phyloP scores from a whole-genome alignment of 2,888 invertebrate genomes.

The Nemotelus pantherinus region DNA sequence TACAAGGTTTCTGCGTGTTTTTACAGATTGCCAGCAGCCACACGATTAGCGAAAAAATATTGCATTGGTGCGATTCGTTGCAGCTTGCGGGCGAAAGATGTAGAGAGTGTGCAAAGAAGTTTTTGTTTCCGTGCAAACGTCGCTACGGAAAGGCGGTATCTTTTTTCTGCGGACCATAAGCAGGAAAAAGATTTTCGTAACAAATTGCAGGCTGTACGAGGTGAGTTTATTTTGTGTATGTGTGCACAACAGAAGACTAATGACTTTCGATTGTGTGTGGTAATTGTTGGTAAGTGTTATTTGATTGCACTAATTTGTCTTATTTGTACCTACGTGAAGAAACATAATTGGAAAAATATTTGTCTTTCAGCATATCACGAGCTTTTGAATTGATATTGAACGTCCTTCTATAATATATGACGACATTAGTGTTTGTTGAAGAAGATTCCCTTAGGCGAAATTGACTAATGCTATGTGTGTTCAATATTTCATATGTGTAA shows the following conservation, averaged over 20 bases:
- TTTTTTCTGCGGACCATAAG: neutral
- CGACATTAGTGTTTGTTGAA: too few species aligned
- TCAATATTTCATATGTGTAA: too few species aligned
- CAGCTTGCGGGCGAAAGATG: neutral
- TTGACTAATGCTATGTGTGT: too few species aligned
- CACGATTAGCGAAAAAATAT: slow-evolving; percentile 35
- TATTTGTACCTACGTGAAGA: too few species aligned
- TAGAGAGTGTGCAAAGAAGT: neutral
- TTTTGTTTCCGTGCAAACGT: neutral
- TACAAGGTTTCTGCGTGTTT: slow-evolving; percentile 41
- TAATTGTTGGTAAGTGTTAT: slow-evolving; percentile 26
- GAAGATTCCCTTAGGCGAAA: too few species aligned
- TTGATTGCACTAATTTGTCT: slow-evolving; percentile 19
- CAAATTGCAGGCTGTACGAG: slow-evolving; percentile 3
- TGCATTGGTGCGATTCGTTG: slow-evolving; percentile 16
- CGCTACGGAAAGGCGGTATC: neutral
- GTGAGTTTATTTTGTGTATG: neutral
- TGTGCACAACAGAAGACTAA: slow-evolving; percentile 14
- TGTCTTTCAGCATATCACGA: too few species aligned
- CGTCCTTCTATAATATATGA: too few species aligned
- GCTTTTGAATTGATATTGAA: too few species aligned
- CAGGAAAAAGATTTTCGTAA: neutral
- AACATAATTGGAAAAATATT: too few species aligned
- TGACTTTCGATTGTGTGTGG: slow-evolving; percentile 4
- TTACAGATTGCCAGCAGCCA: slow-evolving; percentile 23